Percentiles rank a stretch among this genome's conserved stretches.
Conservation (phyloP, 2,797 vertebrate species). For the Mormyrops attenuatus region DNA sequence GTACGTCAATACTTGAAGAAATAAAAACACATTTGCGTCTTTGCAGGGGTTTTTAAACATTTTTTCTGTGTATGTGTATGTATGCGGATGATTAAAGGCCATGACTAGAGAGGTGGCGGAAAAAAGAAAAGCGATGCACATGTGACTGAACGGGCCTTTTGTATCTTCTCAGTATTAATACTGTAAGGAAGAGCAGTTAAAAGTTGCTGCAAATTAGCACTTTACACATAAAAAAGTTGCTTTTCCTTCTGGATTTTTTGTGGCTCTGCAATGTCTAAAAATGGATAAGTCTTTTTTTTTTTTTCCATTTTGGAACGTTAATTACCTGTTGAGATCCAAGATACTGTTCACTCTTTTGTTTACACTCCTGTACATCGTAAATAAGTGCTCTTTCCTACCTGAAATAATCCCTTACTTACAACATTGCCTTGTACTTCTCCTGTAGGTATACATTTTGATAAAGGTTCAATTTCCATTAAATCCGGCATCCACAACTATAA, state of each 20-base stretch:
- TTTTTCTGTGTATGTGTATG: slow-evolving; percentile 19
- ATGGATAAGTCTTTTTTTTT: background rate
- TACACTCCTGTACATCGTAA: background rate
- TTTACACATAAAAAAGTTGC: slow-evolving; percentile 2
- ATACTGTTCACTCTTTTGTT: background rate
- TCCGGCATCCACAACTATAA: background rate
- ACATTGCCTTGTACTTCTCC: slow-evolving; percentile 1
- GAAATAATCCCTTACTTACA: background rate
- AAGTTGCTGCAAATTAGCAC: slow-evolving; percentile 12
- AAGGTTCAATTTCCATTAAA: slow-evolving; percentile 1
- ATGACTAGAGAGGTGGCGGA: slow-evolving; percentile 54
- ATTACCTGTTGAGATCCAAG: background rate
- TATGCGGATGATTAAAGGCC: slow-evolving; percentile 35
- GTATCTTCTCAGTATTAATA: slow-evolving; percentile 55
- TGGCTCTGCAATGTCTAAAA: background rate
- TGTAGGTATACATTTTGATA: slow-evolving; percentile 1
- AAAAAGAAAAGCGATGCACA: background rate
- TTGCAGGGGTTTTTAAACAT: slow-evolving; percentile 17
- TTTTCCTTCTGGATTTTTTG: background rate
- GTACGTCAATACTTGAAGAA: slow-evolving; percentile 44
- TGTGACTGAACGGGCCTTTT: slow-evolving; percentile 25
- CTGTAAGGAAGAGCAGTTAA: slow-evolving; percentile 15
- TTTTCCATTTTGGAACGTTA: background rate
- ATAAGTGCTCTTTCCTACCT: background rate
- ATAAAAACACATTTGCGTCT: slow-evolving; percentile 9